Base-by-base conservation (phyloP, 23 tunicate species). In the Phallusia fumigata region DNA sequence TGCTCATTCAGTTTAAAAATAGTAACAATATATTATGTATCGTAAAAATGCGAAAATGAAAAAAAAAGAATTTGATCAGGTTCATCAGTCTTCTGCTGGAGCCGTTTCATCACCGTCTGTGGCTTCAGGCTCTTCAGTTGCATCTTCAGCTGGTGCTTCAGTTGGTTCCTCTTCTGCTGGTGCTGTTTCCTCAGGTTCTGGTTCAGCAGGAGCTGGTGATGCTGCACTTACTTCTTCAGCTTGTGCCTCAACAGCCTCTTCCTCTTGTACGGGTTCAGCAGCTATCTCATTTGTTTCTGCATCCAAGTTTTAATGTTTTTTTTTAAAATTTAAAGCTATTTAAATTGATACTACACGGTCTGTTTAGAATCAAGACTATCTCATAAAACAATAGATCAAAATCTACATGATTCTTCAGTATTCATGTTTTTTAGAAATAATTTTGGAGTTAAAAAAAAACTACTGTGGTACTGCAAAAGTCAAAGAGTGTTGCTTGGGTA, bases 141-240 rank as follows among this genome's bases (percentile, higher is more conserved):
- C 47, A 19, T 75, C 40, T 44, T 83, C 86, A 10, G 28, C 81
- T 52, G 87, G 79, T 34, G 32, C 76, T 28, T 52, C 74, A 18
- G 76, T 50, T 21, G 75, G 40, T 75, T 84, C 88, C 78, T 79
- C 83, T 1, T 78, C 78, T 8, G 83, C 78, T 15, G 79, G 73
- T 40, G 33, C 80, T 31, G 86, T 22, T 65, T 65, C 88, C 15
- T 84, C 88, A 18, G 80, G 69, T 51, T 80, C 88, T 22, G 88
- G 65, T 33, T 81, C 76, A 64, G 83, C 83, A 24, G 77, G 83
- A 24, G 83, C 53, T 65, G 81, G 83, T n/a, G 77, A 81, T 52
- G 31, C 65, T 18, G 77, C 74, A 6, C 74, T 21, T 33, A 30
- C 33, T 74, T 74, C 77, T 0, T 74, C 77, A 31, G 77, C 44